Conservation (phyloP, 2,888 invertebrate genomes). For the Agonopterix arenella region DNA sequence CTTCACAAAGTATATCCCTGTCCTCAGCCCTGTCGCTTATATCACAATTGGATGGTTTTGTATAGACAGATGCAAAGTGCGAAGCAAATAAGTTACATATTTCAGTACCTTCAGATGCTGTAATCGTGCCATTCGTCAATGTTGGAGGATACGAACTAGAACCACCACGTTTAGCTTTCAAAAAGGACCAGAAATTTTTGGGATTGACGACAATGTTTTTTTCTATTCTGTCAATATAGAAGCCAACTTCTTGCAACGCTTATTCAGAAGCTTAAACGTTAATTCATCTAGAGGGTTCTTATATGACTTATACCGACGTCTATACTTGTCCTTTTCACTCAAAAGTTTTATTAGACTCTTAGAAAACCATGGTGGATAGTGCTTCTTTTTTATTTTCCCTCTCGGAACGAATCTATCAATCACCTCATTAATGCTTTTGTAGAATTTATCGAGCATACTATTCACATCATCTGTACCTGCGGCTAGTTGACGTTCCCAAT, state of each 20-base stretch:
- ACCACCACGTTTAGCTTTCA: slow-evolving; percentile 7
- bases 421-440: background rate
- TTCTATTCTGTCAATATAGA: slow-evolving; percentile 1
- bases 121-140: slow-evolving; percentile 1
- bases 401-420: slow-evolving; percentile 2
- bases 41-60: slow-evolving; percentile 11
- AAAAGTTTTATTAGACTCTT: slow-evolving; percentile 2
- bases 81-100: slow-evolving; percentile 1
- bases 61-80: background rate
- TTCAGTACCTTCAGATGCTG: background rate
- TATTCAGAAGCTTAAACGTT: slow-evolving; percentile 1
- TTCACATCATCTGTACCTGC: background rate
- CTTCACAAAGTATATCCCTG: background rate
- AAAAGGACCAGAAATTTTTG: slow-evolving; percentile 7
- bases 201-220: slow-evolving; percentile 1
- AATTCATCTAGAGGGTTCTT: slow-evolving; percentile 7
- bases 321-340: slow-evolving; percentile 8
- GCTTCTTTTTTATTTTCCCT: background rate
- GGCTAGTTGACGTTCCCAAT: slow-evolving; percentile 1
- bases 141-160: slow-evolving; percentile 2
- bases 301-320: slow-evolving; percentile 6
- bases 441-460: slow-evolving; percentile 3
- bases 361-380: slow-evolving; percentile 6
- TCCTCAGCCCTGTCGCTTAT: background rate
- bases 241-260: slow-evolving; percentile 1